Evolutionary conservation across 2,113 vertebrate species (phyloP).

Genomic region (Tinamus guttatus): DNA sequence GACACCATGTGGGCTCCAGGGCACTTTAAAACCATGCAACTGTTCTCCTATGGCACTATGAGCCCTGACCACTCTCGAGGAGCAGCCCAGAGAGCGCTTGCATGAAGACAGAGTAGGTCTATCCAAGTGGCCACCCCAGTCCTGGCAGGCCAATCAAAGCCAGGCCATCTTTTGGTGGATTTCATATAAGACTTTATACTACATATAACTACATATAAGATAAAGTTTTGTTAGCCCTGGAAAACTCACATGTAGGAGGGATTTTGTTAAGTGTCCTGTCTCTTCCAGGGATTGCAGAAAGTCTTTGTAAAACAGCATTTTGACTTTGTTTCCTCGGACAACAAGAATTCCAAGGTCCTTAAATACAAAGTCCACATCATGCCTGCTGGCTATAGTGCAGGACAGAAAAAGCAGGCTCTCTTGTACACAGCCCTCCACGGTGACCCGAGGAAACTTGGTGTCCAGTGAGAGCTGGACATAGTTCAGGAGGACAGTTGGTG

Average conservation of each 20-base stretch:
- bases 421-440: conserved; percentile 78
- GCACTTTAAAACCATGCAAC: no score
- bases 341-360: conserved; percentile 80
- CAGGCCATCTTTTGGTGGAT: no score
- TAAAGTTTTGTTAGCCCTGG: background rate
- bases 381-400: conserved; percentile 68
- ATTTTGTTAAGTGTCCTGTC: conserved; percentile 66
- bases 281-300: conserved; percentile 80
- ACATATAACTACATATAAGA: no score
- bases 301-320: conserved; percentile 83
- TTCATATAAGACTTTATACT: no score
- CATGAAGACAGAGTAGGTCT: no score
- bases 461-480: conserved; percentile 63
- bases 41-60: no score
- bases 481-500: background rate
- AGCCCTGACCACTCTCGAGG: no score
- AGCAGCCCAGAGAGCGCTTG: no score
- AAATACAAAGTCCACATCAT: conserved; percentile 75
- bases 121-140: no score
- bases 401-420: conserved; percentile 80
- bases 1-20: no score
- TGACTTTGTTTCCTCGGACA: conserved; percentile 79
- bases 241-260: conserved; percentile 76
- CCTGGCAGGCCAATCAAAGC: no score
- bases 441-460: conserved; percentile 72